Conservation (phyloP, 2,888 invertebrate species). For the Orthonychiurus folsomi region DNA sequence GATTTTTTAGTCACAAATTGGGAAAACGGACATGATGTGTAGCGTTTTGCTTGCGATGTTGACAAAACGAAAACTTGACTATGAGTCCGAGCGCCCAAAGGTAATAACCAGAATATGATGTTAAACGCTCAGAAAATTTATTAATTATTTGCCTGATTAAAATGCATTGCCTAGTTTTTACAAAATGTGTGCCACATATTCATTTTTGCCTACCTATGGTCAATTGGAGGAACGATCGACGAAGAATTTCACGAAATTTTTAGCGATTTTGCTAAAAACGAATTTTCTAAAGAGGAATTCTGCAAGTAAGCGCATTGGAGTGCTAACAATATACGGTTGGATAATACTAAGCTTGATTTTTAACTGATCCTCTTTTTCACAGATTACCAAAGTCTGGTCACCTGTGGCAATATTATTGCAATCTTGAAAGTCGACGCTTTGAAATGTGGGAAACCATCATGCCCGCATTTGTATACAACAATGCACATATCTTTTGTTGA, state of each 20-base stretch:
- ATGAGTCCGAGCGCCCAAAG: slow-evolving; percentile 50
- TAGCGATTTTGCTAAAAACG: slow-evolving; percentile 59
- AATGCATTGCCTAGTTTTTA: too few relatives aligned
- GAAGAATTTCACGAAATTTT: slow-evolving; percentile 61
- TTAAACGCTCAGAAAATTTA: too few relatives aligned
- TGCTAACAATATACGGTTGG: too few relatives aligned
- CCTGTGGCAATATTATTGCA: slow-evolving; percentile 68
- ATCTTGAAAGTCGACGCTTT: slow-evolving; percentile 59
- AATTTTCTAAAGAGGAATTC: slow-evolving; percentile 61
- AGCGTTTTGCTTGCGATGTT: slow-evolving; percentile 62
- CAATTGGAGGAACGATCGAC: slow-evolving; percentile 71
- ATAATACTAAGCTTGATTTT: too few relatives aligned
- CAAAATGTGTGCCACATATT: slow-evolving; percentile 65
- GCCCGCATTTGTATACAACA: slow-evolving; percentile 59
- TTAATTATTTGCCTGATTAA: too few relatives aligned
- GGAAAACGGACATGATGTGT: slow-evolving; percentile 69
- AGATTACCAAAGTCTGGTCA: slow-evolving; percentile 62
- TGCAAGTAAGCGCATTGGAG: slow-evolving; percentile 49
- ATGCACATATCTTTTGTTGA: slow-evolving; percentile 69
- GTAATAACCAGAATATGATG: too few relatives aligned
- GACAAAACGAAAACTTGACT: slow-evolving; percentile 56
- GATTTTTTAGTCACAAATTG: slow-evolving; percentile 60
- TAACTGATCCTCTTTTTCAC: slow-evolving; percentile 19
- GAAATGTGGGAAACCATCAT: slow-evolving; percentile 72
- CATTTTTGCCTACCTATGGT: slow-evolving; percentile 73